Base-by-base conservation (phyloP, 1,140 invertebrate genomes). In the Luehdorfia chinensis region DNA sequence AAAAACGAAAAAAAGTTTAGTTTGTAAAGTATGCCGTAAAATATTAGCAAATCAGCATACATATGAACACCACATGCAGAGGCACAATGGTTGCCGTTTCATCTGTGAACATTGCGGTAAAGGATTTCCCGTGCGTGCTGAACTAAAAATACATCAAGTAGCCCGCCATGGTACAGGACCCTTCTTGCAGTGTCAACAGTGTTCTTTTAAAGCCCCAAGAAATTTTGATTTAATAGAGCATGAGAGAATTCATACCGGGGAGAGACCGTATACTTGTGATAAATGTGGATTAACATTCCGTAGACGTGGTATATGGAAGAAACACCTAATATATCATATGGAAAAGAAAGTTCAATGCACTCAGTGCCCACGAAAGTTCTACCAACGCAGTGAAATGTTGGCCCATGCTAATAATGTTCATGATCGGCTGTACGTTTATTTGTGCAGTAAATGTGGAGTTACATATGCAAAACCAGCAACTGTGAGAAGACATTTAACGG, bases 21-120 rank as follows among this genome's bases (percentile, higher is more conserved):
- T 43, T 6, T 85, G 80, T 56, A 57, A 64, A 9, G 39, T 75
- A 11, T 85, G 80, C 48, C 36, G 66, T 4, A 77, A 72, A 59
- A 48, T 65, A 1, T 53, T 83, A 33, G 66, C 73, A 1, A 80
- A 77, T 33, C 59, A 47, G n/a, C 5, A 48, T 14, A 76, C 75
- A 25, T 84, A 75, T 21, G 48, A 62, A n/a, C 55, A 67, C 41
- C 80, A 84, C 25, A 78, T 84, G 78, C 73, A 80, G 56, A 53
- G 71, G 6, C 80, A 84, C 23, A 75, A 54, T 34, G 69, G 67
- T 7, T 78, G 53, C 41, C 58, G 62, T 18, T 84, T 39, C 16
- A 77, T 84, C 2, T 84, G 80, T 34, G 78, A 83, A 34, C 70
- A 73, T 4, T 84, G 80, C 33, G 80, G 69, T 0, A 83, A 75